Percentiles rank a stretch among this genome's conserved stretches.
Evolutionary conservation across 2,797 vertebrate genomes (phyloP).

Genomic region (Anniella stebbinsi): DNA sequence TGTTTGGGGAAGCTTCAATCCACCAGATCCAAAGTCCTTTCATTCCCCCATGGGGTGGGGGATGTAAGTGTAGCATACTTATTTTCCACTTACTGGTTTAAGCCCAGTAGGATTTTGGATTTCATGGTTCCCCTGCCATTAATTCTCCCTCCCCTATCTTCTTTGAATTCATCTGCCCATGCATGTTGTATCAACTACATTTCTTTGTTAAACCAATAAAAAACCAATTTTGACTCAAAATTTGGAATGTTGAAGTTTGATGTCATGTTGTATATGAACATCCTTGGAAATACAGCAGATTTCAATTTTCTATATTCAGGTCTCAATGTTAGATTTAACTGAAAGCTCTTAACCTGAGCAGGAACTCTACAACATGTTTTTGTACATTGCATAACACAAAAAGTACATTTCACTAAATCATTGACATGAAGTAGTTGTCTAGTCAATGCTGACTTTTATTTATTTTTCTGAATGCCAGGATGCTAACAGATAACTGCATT

Average conservation of each 20-base stretch:
- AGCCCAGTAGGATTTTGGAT: no score
- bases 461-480: not conserved
- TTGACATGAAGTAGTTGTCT: not conserved
- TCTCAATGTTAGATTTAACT: not conserved
- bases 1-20: no score
- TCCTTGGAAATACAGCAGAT: not conserved
- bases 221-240: not conserved
- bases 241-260: not conserved
- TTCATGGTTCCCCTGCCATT: no score
- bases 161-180: no score
- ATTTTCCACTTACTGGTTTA: no score
- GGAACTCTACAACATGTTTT: not conserved
- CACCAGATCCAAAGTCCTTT: no score
- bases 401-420: not conserved
- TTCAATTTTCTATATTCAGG: not conserved
- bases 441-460: not conserved
- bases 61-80: no score
- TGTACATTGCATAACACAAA: not conserved
- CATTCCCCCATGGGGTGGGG: no score
- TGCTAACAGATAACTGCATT: no score
- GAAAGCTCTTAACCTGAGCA: not conserved
- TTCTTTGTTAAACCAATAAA: not conserved
- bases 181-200: no score
- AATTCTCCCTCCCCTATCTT: no score
- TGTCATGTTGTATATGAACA: not conserved